These are phyloP conservation scores for Drosophila tanythrix DNA, from an alignment of 2,888 invertebrate species.

Conservation along the genomic window DNA sequence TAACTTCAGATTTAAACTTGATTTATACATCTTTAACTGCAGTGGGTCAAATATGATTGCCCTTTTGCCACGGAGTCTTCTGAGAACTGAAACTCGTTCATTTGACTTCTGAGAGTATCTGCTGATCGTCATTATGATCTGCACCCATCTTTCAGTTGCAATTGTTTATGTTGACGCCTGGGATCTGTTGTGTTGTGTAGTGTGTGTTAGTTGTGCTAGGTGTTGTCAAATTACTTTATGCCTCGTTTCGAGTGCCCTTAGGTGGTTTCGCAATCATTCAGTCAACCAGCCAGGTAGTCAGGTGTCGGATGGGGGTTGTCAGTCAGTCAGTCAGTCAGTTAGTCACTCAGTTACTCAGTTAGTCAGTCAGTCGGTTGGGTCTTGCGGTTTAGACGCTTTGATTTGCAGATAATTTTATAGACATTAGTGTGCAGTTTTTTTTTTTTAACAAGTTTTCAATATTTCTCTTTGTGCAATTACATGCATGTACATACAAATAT, in stretches of 20 bases:
- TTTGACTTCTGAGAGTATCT: slow-evolving; percentile 6
- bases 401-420: slow-evolving; percentile 76
- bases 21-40: background rate
- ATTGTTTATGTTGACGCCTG: slow-evolving; percentile 13
- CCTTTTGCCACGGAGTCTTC: background rate
- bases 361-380: slow-evolving; percentile 19
- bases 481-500: slow-evolving; percentile 3
- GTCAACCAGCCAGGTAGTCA: slow-evolving; percentile 23
- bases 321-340: slow-evolving; percentile 21
- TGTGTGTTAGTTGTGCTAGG: slow-evolving; percentile 19
- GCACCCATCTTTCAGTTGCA: slow-evolving; percentile 19
- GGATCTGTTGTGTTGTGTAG: slow-evolving; percentile 26
- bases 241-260: slow-evolving; percentile 71
- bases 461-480: slow-evolving; percentile 59
- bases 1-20: background rate
- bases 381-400: slow-evolving; percentile 65
- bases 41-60: background rate
- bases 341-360: slow-evolving; percentile 31
- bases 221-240: slow-evolving; percentile 46
- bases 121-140: slow-evolving; percentile 17
- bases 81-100: background rate
- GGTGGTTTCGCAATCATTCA: slow-evolving; percentile 69
- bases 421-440: slow-evolving; percentile 78
- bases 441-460: slow-evolving; percentile 46
- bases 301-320: slow-evolving; percentile 26